phyloP scores from a whole-genome alignment of 2,888 invertebrate genomes.

The Tuta absoluta region DNA sequence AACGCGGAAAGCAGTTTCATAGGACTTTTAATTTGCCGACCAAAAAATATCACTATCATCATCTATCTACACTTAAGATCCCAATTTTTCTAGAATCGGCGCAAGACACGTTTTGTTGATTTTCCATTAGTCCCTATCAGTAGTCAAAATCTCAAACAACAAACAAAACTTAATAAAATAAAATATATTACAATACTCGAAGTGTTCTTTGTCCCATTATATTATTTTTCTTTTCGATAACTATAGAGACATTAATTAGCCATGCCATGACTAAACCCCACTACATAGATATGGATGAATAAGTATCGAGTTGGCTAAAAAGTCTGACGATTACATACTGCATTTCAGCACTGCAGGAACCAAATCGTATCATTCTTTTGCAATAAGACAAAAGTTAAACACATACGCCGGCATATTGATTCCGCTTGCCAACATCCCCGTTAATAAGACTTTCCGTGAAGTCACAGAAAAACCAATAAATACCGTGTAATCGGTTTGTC shows the following conservation, averaged over 20 bases:
- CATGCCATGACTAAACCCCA: neutral
- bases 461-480: conserved; percentile 6
- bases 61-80: too few species aligned
- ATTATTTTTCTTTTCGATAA: neutral
- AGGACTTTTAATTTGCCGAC: too few species aligned
- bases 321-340: neutral
- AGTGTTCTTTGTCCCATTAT: neutral
- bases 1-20: too few species aligned
- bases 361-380: neutral
- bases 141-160: too few species aligned
- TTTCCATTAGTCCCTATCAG: too few species aligned
- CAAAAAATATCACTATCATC: too few species aligned
- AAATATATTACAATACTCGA: too few species aligned
- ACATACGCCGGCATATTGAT: neutral
- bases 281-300: neutral
- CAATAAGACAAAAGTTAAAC: neutral
- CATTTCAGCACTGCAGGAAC: neutral
- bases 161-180: too few species aligned
- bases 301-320: neutral
- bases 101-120: too few species aligned
- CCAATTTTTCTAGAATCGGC: too few species aligned
- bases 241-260: neutral
- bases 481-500: neutral
- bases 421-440: conserved; percentile 16
- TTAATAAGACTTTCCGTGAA: conserved; percentile 6